Percentiles rank a stretch among this genome's conserved stretches.
phyloP scores from a whole-genome alignment of 37 sponge, comb jelly and placozoan genomes.

The Bolinopsis microptera region DNA sequence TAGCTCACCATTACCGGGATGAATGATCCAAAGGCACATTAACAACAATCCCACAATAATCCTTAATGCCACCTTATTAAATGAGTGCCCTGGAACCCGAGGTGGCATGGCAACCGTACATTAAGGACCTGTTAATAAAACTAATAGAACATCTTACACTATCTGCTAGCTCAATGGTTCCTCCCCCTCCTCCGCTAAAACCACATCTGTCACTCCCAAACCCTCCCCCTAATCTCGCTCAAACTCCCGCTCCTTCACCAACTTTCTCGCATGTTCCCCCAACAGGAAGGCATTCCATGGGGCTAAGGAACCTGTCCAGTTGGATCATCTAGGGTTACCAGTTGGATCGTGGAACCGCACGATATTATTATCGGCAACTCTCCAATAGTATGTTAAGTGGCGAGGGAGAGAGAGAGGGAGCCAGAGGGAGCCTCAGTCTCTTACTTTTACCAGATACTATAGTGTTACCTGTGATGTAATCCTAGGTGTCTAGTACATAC shows the following conservation, averaged over 20 bases:
- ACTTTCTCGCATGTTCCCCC: background rate
- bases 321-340: background rate
- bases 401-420: background rate
- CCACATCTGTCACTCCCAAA: background rate
- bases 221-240: background rate
- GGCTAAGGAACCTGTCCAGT: too few relatives aligned
- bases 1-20: background rate
- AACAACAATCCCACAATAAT: background rate
- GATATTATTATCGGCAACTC: background rate
- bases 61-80: conserved; percentile 54
- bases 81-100: background rate
- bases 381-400: background rate
- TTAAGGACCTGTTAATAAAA: background rate
- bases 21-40: background rate
- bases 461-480: background rate
- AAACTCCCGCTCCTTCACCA: background rate
- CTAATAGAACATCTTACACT: background rate
- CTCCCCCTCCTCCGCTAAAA: background rate
- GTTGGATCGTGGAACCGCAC: too few relatives aligned
- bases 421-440: background rate
- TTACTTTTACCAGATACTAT: background rate
- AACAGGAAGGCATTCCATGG: too few relatives aligned
- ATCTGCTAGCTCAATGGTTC: background rate
- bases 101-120: background rate
- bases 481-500: background rate